Evolutionary conservation across 2,113 vertebrate genomes (phyloP).

Genomic region (Melanostigma gelatinosum): DNA sequence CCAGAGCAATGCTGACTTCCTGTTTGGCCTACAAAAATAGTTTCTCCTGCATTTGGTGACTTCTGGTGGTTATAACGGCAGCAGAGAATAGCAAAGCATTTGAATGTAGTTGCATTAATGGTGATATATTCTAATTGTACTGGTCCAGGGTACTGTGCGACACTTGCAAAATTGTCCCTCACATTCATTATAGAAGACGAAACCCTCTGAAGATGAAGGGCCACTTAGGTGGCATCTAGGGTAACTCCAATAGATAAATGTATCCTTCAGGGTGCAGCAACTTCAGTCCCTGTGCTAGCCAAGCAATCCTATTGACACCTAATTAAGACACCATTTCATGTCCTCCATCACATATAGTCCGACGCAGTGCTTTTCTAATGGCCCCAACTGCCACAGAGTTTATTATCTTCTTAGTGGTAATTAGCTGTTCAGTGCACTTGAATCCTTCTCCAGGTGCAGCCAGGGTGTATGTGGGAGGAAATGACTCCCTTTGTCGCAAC

Average conservation of each 20-base stretch:
- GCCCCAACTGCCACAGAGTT: constrained; percentile 9
- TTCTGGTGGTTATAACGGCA: background rate
- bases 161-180: background rate
- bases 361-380: background rate
- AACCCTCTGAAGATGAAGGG: background rate
- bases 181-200: background rate
- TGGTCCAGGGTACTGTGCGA: background rate
- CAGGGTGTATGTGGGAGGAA: constrained; percentile 15
- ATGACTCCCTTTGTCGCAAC: background rate
- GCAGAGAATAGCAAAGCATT: background rate
- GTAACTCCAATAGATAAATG: background rate
- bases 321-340: constrained; percentile 34
- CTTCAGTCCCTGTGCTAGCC: constrained; percentile 13
- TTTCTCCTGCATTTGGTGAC: background rate
- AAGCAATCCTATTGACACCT: constrained; percentile 26
- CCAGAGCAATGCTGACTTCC: background rate
- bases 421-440: constrained; percentile 36
- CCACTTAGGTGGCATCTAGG: background rate
- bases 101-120: background rate
- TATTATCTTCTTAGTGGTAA: constrained; percentile 44
- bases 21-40: background rate
- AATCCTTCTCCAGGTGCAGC: constrained; percentile 24
- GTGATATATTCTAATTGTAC: background rate
- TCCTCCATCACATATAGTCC: background rate
- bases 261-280: background rate